phyloP scores from a whole-genome alignment of 2,888 invertebrate genomes.

The Acleris cristana region DNA sequence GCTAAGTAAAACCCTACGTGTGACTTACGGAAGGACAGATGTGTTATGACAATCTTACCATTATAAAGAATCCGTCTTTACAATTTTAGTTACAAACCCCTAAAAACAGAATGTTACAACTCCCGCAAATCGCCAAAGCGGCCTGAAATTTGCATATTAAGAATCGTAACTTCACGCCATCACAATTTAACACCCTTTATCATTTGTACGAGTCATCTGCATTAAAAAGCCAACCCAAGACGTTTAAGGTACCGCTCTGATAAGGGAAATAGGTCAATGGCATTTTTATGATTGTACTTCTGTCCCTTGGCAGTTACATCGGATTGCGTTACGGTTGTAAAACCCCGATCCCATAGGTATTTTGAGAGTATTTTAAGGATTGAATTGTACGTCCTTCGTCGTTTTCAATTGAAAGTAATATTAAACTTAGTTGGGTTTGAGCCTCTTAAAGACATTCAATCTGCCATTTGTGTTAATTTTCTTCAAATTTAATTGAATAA shows the following conservation, averaged over 20 bases:
- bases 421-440: too few species aligned
- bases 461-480: too few species aligned
- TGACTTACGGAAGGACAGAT: too few species aligned
- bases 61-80: too few species aligned
- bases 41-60: too few species aligned
- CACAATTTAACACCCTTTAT: not conserved
- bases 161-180: not conserved
- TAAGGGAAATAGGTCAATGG: slow-evolving; percentile 41
- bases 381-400: not conserved
- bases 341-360: slow-evolving; percentile 6
- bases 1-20: too few species aligned
- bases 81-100: too few species aligned
- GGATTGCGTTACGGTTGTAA: slow-evolving; percentile 28
- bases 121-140: not conserved
- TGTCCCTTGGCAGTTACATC: slow-evolving; percentile 29
- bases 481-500: too few species aligned
- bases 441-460: too few species aligned
- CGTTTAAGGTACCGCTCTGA: slow-evolving; percentile 32
- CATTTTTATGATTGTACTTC: slow-evolving; percentile 46
- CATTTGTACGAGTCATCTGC: slow-evolving; percentile 10
- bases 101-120: too few species aligned
- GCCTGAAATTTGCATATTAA: not conserved
- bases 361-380: not conserved
- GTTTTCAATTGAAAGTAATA: too few species aligned
- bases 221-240: slow-evolving; percentile 12